Evolutionary conservation across 2,888 invertebrate genomes (phyloP), one percentile per base, ranked within the genome.

Genomic region (Leptodirus hochenwartii): DNA sequence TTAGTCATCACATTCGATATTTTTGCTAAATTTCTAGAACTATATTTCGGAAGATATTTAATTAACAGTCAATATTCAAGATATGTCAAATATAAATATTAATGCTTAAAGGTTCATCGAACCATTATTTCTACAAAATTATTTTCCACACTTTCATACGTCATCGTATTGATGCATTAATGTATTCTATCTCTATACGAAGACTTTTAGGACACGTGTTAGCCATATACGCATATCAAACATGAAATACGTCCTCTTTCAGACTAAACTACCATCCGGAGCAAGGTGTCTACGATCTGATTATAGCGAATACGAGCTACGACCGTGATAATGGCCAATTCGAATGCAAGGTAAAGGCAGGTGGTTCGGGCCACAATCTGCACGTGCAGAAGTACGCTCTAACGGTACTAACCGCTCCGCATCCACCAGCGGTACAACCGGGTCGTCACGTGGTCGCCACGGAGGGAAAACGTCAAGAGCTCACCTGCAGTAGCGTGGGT

Each of bases 291-390:
- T 93, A 90, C 62, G 88, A 91, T 59, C 64, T 93, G 45, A 66
- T 78, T 54, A 87, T 93, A 46, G 69, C 75, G 39, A 84, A 82
- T 52, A 84, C 88, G 27, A 79, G 82, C 29, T 91, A 88, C 60
- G 82, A 77, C 50, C 66, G 81, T 12, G 90, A 87, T 62, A 88
- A 88, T 56, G 90, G 87, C 30, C 71, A 75, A 46, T 91, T 87
- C 62, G 87, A 84, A 59, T 93, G 90, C 57, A 76, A 77, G 45
- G 75, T 78, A 47, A 84, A 76, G 62, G 84, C 72, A 37, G 76
- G 68, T 44, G 85, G 78, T 39, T 81, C 81, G 15, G 85, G 85
- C 24, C 67, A 69, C 37, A 79, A 79, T 53, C 64, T 85, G 43
- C 84, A 85, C 59, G 74, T 79, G 40, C 82, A 87, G 56, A 71